Percentiles rank a stretch among this genome's conserved stretches.
phyloP scores from a whole-genome alignment of 2,797 vertebrate species.

The Calcarius lapponicus region DNA sequence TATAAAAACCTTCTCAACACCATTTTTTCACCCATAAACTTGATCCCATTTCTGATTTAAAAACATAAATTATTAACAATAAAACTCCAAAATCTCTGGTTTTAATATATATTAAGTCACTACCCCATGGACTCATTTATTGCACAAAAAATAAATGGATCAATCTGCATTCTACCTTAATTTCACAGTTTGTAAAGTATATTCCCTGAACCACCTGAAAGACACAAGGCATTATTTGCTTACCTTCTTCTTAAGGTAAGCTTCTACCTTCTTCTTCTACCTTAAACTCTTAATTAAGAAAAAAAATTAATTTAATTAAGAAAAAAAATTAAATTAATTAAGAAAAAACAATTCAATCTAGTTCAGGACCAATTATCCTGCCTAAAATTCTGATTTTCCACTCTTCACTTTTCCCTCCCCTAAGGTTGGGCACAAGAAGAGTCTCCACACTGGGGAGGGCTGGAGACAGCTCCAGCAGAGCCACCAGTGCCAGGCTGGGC shows the following conservation, averaged over 20 bases:
- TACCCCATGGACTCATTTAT: background rate
- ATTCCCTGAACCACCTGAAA: background rate
- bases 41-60: background rate
- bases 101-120: background rate
- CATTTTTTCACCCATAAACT: background rate
- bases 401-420: background rate
- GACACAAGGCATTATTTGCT: background rate
- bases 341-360: background rate
- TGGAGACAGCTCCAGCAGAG: background rate
- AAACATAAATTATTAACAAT: background rate
- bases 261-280: background rate
- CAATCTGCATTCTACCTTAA: background rate
- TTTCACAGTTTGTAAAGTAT: background rate
- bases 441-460: background rate
- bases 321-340: background rate
- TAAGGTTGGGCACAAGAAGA: background rate
- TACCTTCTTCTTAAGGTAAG: background rate
- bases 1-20: background rate
- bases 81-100: background rate
- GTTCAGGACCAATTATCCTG: background rate
- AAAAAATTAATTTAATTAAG: background rate
- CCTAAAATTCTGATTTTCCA: slow-evolving; percentile 22
- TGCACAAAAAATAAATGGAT: background rate
- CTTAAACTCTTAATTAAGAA: background rate
- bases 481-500: background rate